phyloP scores from a whole-genome alignment of 1,140 invertebrate genomes.

The Druon quercuslanigerum region DNA sequence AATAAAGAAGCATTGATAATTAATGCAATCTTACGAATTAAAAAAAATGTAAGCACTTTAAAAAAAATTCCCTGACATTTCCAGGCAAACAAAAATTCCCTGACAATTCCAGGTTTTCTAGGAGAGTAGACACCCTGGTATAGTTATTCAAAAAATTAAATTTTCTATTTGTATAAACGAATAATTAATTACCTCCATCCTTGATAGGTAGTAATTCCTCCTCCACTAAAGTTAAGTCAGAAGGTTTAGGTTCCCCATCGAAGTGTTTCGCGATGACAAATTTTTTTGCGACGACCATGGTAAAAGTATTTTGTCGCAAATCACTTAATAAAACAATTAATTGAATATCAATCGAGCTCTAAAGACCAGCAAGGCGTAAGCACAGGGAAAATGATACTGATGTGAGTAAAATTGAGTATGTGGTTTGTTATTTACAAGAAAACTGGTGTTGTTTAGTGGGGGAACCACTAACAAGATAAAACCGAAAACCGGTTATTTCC shows the following conservation, averaged over 20 bases:
- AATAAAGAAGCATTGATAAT: too few species aligned
- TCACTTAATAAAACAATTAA: neutral
- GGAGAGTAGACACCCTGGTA: too few species aligned
- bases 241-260: slow-evolving; percentile 79
- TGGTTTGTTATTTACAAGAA: neutral
- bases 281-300: slow-evolving; percentile 77
- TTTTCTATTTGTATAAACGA: neutral
- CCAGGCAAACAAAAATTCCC: too few species aligned
- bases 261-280: slow-evolving; percentile 80
- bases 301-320: neutral
- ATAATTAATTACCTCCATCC: slow-evolving; percentile 78
- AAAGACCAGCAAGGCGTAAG: neutral
- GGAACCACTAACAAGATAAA: neutral
- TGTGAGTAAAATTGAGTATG: neutral
- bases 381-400: neutral
- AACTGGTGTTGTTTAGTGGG: neutral
- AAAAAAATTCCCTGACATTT: too few species aligned
- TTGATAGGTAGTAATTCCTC: slow-evolving; percentile 79
- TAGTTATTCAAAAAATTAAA: neutral
- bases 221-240: slow-evolving; percentile 80
- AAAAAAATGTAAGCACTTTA: too few species aligned
- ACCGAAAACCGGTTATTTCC: neutral
- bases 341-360: neutral
- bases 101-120: too few species aligned
- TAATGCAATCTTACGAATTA: too few species aligned